Base-by-base conservation (phyloP, 2,113 vertebrate species). In the Sorex fumeus region DNA sequence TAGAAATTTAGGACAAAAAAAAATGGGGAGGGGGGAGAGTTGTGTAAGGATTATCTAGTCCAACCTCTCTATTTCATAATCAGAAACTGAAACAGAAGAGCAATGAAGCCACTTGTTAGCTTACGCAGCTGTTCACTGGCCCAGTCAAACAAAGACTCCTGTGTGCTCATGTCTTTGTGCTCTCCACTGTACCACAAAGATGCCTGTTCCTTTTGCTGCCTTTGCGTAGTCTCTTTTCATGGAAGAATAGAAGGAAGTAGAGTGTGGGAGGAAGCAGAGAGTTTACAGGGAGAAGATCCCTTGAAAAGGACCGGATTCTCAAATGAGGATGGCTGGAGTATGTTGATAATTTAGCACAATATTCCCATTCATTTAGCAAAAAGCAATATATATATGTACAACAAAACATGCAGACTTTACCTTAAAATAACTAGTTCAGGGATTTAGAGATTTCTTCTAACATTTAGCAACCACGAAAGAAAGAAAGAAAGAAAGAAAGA, bases 21-120 rank as follows among this genome's bases (percentile, higher is more conserved):
- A 43, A 40, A 40, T 40, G 16, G 3, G 23, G 18, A 2, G 57
- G 9, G 75, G 2, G 28, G 47, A n/a, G 47, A 9, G 47, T 50
- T 50, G 47, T 50, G 47, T 78, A 7, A 90, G 47, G 90, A 50
- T 89, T 23, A 53, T 72, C 43, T 43, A 66, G n/a, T 82, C 47
- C 53, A 74, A 75, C 6, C 13, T 11, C 45, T 50, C 92, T 66
- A 87, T 90, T 87, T 84, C 75, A 71, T 27, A 92, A 72, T 36
- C 72, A 86, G 82, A 87, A 79, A 36, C 23, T 62, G 75, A 93
- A 84, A 93, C 3, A 25, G 10, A 27, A 32, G 36, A 83, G 71
- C 74, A 36, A 28, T 66, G 64, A 78, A 85, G 84, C 81, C 71
- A 64, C 36, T 80, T 86, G 28, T 19, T 69, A 28, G 81, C 78